Evolutionary conservation across 2,888 invertebrate species (phyloP).

Genomic region (Aspidiotus destructor): DNA sequence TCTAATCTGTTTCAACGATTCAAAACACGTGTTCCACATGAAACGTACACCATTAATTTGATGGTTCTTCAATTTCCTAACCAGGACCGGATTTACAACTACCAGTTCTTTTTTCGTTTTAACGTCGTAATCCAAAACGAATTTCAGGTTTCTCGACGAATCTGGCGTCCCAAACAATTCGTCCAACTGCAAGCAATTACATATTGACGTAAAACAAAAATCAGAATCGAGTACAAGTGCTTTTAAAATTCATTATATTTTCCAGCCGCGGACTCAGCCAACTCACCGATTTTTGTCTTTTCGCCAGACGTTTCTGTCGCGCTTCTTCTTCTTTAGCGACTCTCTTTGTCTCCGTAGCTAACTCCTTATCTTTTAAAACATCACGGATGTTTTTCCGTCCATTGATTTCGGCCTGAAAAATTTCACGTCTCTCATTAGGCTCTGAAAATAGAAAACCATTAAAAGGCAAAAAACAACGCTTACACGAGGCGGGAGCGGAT

Average conservation of each 20-base stretch:
- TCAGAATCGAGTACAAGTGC: constrained; percentile 24
- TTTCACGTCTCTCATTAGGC: too few species aligned
- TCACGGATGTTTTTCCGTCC: constrained; percentile 61
- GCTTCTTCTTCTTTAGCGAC: constrained; percentile 87
- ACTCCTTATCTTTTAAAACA: constrained; percentile 53
- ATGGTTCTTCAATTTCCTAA: constrained; percentile 79
- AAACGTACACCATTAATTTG: constrained; percentile 72
- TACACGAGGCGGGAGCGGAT: too few species aligned
- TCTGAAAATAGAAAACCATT: too few species aligned
- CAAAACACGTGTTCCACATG: constrained; percentile 79
- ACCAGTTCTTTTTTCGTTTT: constrained; percentile 72
- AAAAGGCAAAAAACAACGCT: too few species aligned
- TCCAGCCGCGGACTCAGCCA: background rate
- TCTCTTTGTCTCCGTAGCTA: constrained; percentile 71
- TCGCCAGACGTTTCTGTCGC: constrained; percentile 73
- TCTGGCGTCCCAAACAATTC: constrained; percentile 28
- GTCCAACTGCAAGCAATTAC: constrained; percentile 34
- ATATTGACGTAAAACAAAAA: background rate
- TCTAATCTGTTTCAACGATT: constrained; percentile 55
- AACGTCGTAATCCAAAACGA: constrained; percentile 73
- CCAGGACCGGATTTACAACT: constrained; percentile 64
- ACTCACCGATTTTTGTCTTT: constrained; percentile 69
- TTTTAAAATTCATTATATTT: too few species aligned
- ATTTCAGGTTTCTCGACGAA: constrained; percentile 46
- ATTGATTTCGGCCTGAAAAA: constrained; percentile 41